Percentiles rank a stretch among this genome's conserved stretches.
Conservation (phyloP, 2,113 vertebrate species). For the Sinocyclocheilus anshuiensis region DNA sequence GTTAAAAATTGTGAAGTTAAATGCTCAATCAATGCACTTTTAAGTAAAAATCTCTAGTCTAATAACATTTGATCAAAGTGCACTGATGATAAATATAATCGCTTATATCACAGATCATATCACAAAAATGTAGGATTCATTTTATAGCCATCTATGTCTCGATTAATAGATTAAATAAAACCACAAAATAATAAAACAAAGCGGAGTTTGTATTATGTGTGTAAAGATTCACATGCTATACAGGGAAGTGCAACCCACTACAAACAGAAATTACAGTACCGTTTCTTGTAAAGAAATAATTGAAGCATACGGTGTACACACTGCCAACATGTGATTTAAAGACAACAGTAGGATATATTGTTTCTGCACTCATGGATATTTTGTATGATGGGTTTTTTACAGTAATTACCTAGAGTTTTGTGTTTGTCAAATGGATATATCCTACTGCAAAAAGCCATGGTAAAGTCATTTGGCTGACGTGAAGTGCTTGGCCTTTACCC, state of each 20-base stretch:
- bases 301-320: not conserved
- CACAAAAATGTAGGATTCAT: not conserved
- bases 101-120: not conserved
- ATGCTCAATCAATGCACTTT: not conserved
- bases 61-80: not conserved
- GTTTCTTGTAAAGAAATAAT: constrained; percentile 2
- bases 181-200: not conserved
- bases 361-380: constrained; percentile 21
- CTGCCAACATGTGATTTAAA: constrained; percentile 11
- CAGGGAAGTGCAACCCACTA: not conserved
- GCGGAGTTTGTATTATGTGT: not conserved
- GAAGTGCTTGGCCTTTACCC: constrained; percentile 36
- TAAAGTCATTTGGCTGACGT: constrained; percentile 36
- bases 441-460: constrained; percentile 15
- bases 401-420: constrained; percentile 26
- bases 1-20: too few species aligned
- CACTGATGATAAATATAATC: not conserved
- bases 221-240: not conserved
- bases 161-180: not conserved
- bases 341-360: constrained; percentile 5
- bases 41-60: not conserved
- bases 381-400: constrained; percentile 52
- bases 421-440: constrained; percentile 38
- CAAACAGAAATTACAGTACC: not conserved
- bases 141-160: not conserved